Percentiles rank a stretch among this genome's conserved stretches.
These are phyloP conservation scores for Antigone vipio DNA, from an alignment of 2,113 vertebrate species.

Conservation along the genomic window DNA sequence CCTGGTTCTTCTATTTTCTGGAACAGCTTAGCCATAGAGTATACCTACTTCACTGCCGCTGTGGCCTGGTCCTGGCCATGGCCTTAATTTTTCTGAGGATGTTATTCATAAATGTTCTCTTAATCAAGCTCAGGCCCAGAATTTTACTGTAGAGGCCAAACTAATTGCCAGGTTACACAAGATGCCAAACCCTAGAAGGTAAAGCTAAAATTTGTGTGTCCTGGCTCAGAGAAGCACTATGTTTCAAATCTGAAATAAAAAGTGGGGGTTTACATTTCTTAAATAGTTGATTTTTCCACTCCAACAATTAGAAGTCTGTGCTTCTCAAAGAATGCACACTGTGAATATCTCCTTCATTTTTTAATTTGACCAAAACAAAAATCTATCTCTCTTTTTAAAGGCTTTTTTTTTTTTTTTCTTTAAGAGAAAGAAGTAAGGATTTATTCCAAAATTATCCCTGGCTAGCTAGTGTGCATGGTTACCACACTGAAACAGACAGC, in stretches of 20 bases:
- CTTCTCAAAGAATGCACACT: slow-evolving; percentile 75
- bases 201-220: slow-evolving; percentile 81
- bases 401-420: not conserved
- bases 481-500: slow-evolving; percentile 40
- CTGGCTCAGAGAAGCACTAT: slow-evolving; percentile 70
- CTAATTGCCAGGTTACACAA: slow-evolving; percentile 52
- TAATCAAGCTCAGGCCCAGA: slow-evolving; percentile 83
- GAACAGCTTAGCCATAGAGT: slow-evolving; percentile 28
- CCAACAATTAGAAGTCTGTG: slow-evolving; percentile 81
- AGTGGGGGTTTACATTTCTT: slow-evolving; percentile 72
- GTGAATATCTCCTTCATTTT: slow-evolving; percentile 67
- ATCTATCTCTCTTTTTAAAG: slow-evolving; percentile 43
- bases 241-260: slow-evolving; percentile 58
- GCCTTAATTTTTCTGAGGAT: slow-evolving; percentile 79
- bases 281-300: slow-evolving; percentile 80
- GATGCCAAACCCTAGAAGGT: slow-evolving; percentile 80
- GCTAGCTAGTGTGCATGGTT: not conserved
- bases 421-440: not conserved
- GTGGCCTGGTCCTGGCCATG: slow-evolving; percentile 7
- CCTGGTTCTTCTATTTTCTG: slow-evolving; percentile 28
- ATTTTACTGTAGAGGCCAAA: slow-evolving; percentile 72
- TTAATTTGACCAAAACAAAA: slow-evolving; percentile 70
- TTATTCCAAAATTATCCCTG: slow-evolving; percentile 46
- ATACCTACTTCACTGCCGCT: not conserved
- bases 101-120: slow-evolving; percentile 82